These are phyloP conservation scores for Mormyrus iriodes DNA, from an alignment of 2,113 vertebrate species.

Conservation along the genomic window DNA sequence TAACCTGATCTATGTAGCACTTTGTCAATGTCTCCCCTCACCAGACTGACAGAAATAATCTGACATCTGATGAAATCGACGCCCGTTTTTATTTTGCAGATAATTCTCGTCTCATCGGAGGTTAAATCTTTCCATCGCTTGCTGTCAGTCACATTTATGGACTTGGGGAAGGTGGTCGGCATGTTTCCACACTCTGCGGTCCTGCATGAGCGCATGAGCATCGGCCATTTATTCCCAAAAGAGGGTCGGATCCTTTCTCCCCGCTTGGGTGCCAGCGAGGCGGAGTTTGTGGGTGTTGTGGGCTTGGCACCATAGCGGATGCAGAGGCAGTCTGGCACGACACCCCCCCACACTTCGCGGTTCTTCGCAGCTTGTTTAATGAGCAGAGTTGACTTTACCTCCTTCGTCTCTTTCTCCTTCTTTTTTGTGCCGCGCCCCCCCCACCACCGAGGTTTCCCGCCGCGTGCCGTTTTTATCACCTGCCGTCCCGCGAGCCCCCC, in stretches of 20 bases:
- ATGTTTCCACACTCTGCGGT: not conserved
- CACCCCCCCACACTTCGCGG: not conserved
- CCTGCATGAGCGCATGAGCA: not conserved
- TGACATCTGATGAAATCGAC: not conserved
- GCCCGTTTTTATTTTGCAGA: not conserved
- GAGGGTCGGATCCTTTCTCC: not conserved
- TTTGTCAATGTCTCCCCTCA: not conserved
- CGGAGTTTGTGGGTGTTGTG: not conserved
- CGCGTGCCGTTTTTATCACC: conserved; percentile 23
- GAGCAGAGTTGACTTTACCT: conserved; percentile 26
- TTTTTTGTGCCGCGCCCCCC: not conserved
- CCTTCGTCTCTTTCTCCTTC: not conserved
- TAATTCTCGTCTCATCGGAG: not conserved
- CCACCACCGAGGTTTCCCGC: not conserved
- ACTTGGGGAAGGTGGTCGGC: not conserved
- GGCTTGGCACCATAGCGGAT: too few relatives aligned
- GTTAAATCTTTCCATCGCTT: conserved; percentile 1
- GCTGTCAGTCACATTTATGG: not conserved
- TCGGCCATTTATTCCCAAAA: not conserved
- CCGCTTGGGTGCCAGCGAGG: not conserved
- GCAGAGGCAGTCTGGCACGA: too few relatives aligned
- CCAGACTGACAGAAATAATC: not conserved
- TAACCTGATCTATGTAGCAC: not conserved
- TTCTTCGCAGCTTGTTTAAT: conserved; percentile 18
- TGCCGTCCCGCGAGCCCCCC: conserved; percentile 15